Base-by-base conservation (phyloP, 2,797 vertebrate species). In the Alauda arvensis region DNA sequence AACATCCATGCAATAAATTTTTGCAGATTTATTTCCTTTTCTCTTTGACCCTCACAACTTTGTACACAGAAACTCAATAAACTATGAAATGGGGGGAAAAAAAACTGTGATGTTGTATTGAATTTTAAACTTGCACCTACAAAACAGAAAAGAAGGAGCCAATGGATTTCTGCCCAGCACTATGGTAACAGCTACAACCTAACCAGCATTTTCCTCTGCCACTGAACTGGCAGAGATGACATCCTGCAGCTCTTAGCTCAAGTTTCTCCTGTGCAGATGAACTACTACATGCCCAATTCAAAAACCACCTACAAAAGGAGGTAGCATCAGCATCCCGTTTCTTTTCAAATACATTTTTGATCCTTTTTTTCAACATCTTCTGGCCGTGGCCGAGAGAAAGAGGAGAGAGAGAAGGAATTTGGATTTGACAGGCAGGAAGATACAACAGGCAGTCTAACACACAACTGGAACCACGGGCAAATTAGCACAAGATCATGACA, bases 71-170 rank as follows among this genome's bases (percentile, higher is more conserved):
- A 66, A 81, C 29, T 28, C 23, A 42, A 48, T 34, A 52, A 60
- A 74, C 33, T 40, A 21, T 15, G 69, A 7, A 60, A 69, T 34
- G 16, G 42, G 12, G 14, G n/a, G n/a, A n/a, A 42, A 28, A 12
- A 33, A 19, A 29, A 4, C 1, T 8, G 28, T 45, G 18, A 45
- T 29, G 7, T 20, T 67, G 45, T 70, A 31, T 33, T 83, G 62
- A 87, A 68, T 82, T 93, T 79, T 92, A 87, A 90, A 78, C 68
- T 75, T 75, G 12, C 16, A 43, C 57, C 53, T 46, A 37, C 33
- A 71, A 43, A 25, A 28, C 0, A 61, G 23, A 60, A 82, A 77
- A 26, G 6, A 21, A 86, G 31, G 5, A 39, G 15, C 8, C 55
- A 76, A 9, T n/a, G 43, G 29, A 60, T 70, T 93, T 83, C 53